These are phyloP conservation scores for Neolamprologus sp. DNA, from an alignment of 2,113 vertebrate genomes.

Conservation along the genomic window DNA sequence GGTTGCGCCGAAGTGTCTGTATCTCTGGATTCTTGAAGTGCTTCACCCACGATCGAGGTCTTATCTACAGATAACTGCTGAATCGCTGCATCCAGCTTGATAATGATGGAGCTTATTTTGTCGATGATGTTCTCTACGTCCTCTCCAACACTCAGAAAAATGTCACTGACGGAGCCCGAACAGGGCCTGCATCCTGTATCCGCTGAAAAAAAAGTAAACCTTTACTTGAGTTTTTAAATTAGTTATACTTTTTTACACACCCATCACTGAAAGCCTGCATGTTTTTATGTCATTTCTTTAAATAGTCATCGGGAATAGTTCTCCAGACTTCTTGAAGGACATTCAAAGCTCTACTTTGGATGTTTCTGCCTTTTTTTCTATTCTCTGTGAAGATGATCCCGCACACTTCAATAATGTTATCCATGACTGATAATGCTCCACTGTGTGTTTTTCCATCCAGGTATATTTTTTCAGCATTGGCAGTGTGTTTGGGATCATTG, in stretches of 20 bases:
- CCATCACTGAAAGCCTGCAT: background rate
- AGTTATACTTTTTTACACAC: background rate
- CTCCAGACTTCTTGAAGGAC: background rate
- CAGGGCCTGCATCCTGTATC: background rate
- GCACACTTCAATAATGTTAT: background rate
- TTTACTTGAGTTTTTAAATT: background rate
- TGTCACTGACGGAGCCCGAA: background rate
- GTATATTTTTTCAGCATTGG: background rate
- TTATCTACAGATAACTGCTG: background rate
- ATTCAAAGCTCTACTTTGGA: background rate
- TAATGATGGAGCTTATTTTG: background rate
- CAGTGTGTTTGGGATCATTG: background rate
- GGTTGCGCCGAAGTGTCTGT: background rate
- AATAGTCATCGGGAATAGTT: background rate
- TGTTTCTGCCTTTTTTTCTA: background rate
- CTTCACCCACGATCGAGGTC: background rate
- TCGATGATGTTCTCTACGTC: conserved; percentile 6
- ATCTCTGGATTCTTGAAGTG: background rate
- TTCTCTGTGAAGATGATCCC: background rate
- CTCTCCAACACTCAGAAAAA: background rate
- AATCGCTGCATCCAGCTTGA: conserved; percentile 9
- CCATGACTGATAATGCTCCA: background rate
- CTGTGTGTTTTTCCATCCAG: background rate
- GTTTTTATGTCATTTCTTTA: background rate
- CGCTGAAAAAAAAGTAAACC: background rate